Evolutionary conservation across 53 echinoderm and acorn worm genomes (phyloP), one percentile per base, ranked within the genome.

Genomic region (Paracentrotus lividus): DNA sequence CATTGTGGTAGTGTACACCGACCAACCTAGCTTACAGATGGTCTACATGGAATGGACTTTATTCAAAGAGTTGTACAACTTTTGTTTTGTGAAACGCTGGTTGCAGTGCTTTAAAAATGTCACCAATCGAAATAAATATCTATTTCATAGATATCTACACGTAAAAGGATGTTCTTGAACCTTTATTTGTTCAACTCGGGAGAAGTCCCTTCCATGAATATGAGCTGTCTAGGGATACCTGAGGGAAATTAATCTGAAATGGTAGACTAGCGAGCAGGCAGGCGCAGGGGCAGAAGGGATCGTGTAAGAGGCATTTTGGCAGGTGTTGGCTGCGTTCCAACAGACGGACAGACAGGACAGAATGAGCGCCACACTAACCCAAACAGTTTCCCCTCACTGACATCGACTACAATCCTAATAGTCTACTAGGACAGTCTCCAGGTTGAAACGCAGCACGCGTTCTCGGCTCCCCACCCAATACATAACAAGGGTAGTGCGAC

Each of bases 271-370:
- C 49, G 26, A 20, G 85, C 85, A 20, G 29, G 85, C 85, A 20
- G 29, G 31, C 47, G 47, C 51, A 12, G 12, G 88, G 12, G 88
- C 85, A 31, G 51, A 51, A 55, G 34, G 51, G 88, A 88, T 88
- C 57, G 88, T 52, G 38, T 54, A 59, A 88, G 88, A 88, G 53
- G 57, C 88, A 57, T 55, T 88, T 88, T 88, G 38, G 88, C 88
- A 88, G 88, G 88, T 88, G 88, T 88, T 88, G 88, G 88, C 88
- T 88, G 88, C 88, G 57, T n/a, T 88, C 88, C 88, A 88, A 58
- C 34, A 85, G 57, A 51, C 54, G 20, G 58, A 88, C 88, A 55
- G 88, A 51, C 85, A 85, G 33, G 56, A 36, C 54, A 38, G 88
- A 57, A 56, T 58, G 88, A 56, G 88, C 56, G 54, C 59, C 53